Conservation (phyloP, 2,113 vertebrate species). For the Pollachius pollachius region DNA sequence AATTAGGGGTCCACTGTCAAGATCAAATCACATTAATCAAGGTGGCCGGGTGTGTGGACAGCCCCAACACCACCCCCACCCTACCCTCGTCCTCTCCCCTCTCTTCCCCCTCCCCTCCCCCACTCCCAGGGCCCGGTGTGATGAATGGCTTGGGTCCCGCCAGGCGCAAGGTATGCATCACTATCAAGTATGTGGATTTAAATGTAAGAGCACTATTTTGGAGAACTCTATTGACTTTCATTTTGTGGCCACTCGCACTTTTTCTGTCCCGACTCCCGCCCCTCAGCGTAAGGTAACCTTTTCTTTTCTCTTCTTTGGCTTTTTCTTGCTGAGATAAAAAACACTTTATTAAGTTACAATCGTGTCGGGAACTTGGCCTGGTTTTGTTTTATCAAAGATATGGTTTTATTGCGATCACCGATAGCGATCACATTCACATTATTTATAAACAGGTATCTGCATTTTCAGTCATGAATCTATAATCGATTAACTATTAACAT, state of each 20-base stretch:
- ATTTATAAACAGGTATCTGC: too few relatives aligned
- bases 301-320: constrained; percentile 39
- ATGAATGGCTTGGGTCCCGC: constrained; percentile 73
- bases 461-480: too few relatives aligned
- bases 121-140: constrained; percentile 51
- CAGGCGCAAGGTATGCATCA: constrained; percentile 72
- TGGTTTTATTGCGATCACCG: too few relatives aligned
- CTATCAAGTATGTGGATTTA: constrained; percentile 75
- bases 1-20: constrained; percentile 81
- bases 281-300: background rate
- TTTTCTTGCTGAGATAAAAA: constrained; percentile 55
- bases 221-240: constrained; percentile 67
- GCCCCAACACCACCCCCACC: constrained; percentile 49
- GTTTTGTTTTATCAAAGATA: too few relatives aligned
- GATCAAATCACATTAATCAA: constrained; percentile 87
- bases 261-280: constrained; percentile 6
- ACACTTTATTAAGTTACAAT: too few relatives aligned
- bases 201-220: constrained; percentile 70
- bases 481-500: too few relatives aligned
- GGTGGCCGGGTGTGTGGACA: constrained; percentile 72
- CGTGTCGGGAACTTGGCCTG: too few relatives aligned
- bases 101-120: constrained; percentile 22
- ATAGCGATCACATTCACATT: too few relatives aligned
- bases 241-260: constrained; percentile 10
- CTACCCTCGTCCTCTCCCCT: background rate